These are phyloP conservation scores for Stegostoma tigrinum DNA, from an alignment of 2,113 vertebrate species.

Conservation along the genomic window DNA sequence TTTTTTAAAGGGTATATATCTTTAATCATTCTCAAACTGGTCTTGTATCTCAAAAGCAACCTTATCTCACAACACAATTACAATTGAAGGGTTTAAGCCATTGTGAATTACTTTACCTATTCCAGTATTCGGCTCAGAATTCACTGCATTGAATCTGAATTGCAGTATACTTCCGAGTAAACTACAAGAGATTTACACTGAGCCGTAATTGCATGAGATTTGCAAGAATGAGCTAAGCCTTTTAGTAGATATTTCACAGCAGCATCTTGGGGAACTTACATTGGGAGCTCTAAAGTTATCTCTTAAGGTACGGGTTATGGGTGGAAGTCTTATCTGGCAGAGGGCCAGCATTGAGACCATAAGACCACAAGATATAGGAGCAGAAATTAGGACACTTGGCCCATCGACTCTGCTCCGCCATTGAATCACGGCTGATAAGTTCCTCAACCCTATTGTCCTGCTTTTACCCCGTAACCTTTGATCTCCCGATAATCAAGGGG, in stretches of 20 bases:
- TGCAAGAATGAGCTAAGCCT: background rate
- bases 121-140: background rate
- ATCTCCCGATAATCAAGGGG: no score
- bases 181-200: background rate
- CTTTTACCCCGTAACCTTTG: no score
- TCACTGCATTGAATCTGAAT: background rate
- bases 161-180: background rate
- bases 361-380: no score
- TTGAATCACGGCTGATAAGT: no score
- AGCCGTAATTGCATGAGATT: background rate
- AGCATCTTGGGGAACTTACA: background rate
- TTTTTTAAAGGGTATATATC: background rate
- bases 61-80: background rate
- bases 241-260: background rate
- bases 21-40: background rate
- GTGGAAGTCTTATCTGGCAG: background rate
- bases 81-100: constrained; percentile 15
- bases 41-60: background rate
- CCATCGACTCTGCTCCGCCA: no score
- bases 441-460: no score
- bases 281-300: no score
- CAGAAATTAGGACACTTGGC: no score
- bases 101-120: background rate
- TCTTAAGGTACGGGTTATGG: background rate
- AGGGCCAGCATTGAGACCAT: background rate